Evolutionary conservation across 35 echinoderm and acorn worm genomes (phyloP).

Genomic region (Amphiura filiformis): DNA sequence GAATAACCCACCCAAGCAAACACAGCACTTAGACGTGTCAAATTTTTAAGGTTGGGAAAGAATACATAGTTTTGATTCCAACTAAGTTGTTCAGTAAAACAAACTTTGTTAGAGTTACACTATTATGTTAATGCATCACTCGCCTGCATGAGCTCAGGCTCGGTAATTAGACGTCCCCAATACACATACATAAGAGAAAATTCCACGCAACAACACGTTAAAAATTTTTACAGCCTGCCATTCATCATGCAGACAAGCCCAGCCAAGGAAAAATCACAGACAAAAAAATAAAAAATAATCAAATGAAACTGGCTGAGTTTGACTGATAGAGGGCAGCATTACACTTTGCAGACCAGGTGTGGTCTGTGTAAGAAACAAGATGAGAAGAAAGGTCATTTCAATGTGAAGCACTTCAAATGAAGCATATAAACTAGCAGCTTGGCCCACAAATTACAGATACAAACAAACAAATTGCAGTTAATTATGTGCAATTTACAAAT

Average conservation of each 20-base stretch:
- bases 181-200: conserved; percentile 12
- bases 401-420: no score
- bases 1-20: neutral
- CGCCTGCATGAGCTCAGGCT: neutral
- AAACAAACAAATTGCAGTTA: no score
- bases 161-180: neutral
- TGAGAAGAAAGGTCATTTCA: no score
- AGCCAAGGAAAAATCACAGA: neutral
- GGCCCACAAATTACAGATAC: no score
- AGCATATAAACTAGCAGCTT: no score
- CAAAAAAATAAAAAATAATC: neutral
- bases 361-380: no score
- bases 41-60: neutral
- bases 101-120: conserved; percentile 6
- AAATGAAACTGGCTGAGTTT: neutral
- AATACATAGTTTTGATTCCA: neutral
- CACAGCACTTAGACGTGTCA: neutral
- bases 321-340: neutral
- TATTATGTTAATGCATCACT: neutral
- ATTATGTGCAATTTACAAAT: no score
- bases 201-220: conserved; percentile 6
- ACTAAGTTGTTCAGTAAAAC: neutral
- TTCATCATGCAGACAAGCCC: neutral
- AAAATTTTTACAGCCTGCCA: neutral
- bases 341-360: neutral